These are phyloP conservation scores for Channallabes apus DNA, from an alignment of 2,797 vertebrate species.

Conservation along the genomic window DNA sequence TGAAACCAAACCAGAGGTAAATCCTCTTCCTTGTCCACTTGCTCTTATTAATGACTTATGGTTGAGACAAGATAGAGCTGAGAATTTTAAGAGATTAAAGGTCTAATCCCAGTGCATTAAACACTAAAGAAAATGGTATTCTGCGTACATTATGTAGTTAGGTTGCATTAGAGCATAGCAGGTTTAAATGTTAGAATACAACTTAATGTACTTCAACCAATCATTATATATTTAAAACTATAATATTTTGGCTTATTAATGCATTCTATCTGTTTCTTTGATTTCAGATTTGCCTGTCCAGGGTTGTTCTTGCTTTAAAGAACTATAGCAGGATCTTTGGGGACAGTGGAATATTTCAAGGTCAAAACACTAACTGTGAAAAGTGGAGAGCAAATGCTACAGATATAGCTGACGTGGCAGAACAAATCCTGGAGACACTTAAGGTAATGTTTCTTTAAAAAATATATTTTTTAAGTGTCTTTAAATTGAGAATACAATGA, in stretches of 20 bases:
- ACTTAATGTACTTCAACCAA: background rate
- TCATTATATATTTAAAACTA: too few relatives aligned
- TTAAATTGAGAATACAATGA: background rate
- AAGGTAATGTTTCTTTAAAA: slow-evolving; percentile 34
- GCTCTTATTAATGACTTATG: background rate
- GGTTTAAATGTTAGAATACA: background rate
- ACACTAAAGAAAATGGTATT: background rate
- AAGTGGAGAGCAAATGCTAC: slow-evolving; percentile 48
- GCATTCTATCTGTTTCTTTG: slow-evolving; percentile 15
- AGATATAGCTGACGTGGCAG: background rate
- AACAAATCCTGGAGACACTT: slow-evolving; percentile 33
- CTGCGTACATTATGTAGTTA: background rate
- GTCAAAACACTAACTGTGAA: slow-evolving; percentile 17
- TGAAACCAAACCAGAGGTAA: slow-evolving; percentile 32
- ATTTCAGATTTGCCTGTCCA: slow-evolving; percentile 66
- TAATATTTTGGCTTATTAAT: background rate
- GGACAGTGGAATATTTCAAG: slow-evolving; percentile 39
- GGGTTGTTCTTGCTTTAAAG: slow-evolving; percentile 62
- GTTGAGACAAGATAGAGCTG: background rate
- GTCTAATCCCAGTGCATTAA: background rate
- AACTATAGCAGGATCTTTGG: slow-evolving; percentile 61
- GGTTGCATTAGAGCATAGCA: background rate
- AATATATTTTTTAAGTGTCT: background rate
- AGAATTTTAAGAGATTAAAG: background rate
- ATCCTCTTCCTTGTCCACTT: background rate